Conservation (phyloP, 30 jellyfish, hydroid and myxozoan species). For the Pseudorhiza aurosa region DNA sequence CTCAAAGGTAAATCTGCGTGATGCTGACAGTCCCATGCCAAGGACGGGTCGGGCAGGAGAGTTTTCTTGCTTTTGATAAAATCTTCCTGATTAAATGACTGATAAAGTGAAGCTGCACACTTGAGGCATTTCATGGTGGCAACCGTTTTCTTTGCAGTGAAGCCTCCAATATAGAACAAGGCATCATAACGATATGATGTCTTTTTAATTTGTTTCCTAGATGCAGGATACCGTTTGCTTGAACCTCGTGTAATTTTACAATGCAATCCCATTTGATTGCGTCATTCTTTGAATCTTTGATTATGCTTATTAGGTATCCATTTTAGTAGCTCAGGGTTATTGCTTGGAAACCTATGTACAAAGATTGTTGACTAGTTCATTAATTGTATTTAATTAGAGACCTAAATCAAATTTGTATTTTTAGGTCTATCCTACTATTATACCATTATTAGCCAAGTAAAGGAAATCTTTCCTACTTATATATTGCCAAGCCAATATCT, state of each 20-base stretch:
- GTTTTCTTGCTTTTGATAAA: background rate
- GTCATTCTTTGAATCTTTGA: background rate
- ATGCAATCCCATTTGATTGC: slow-evolving; percentile 24
- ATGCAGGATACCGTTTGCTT: slow-evolving; percentile 17
- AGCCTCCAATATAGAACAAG: slow-evolving; percentile 21
- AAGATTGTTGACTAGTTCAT: background rate
- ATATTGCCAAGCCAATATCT: background rate
- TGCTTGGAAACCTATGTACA: background rate
- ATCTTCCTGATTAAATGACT: slow-evolving; percentile 1
- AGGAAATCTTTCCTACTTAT: background rate
- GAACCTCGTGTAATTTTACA: slow-evolving; percentile 20
- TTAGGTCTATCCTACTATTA: background rate
- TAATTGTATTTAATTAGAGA: background rate
- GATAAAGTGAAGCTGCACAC: slow-evolving; percentile 44
- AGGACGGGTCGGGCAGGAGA: slow-evolving; percentile 18
- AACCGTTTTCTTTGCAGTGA: slow-evolving; percentile 32
- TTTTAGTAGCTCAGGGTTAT: background rate
- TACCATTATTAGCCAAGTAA: background rate
- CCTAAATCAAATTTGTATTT: background rate
- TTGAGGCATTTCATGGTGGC: slow-evolving; percentile 24
- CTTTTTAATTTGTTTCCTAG: slow-evolving; percentile 43
- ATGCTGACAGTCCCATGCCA: too few relatives aligned
- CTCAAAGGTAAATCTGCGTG: too few relatives aligned
- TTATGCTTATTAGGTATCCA: background rate
- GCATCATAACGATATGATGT: slow-evolving; percentile 15